These are phyloP conservation scores for Rhysida immarginata DNA, from an alignment of 1,140 invertebrate genomes.

Conservation along the genomic window DNA sequence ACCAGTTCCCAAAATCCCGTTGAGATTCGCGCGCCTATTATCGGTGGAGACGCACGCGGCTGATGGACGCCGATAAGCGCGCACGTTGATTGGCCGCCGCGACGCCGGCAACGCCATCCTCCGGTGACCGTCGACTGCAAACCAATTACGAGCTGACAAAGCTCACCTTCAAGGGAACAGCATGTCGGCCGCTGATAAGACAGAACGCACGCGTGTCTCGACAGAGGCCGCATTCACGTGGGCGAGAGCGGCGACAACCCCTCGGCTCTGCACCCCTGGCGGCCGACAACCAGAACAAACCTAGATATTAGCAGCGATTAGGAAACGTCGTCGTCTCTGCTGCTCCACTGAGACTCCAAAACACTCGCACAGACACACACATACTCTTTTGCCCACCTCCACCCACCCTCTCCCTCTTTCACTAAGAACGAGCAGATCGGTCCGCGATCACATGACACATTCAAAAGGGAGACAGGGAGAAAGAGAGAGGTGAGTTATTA, in stretches of 20 bases:
- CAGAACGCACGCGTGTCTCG: not conserved
- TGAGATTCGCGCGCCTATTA: not conserved
- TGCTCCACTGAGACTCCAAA: too few species aligned
- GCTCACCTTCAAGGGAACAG: not conserved
- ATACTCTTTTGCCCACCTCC: too few species aligned
- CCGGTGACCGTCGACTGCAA: not conserved
- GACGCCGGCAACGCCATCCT: not conserved
- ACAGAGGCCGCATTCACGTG: too few species aligned
- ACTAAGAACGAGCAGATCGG: too few species aligned
- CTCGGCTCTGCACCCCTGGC: not conserved
- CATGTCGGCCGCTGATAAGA: not conserved
- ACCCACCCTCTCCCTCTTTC: too few species aligned
- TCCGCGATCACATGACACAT: too few species aligned
- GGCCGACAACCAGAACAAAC: not conserved
- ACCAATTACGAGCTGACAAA: not conserved
- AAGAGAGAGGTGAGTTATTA: too few species aligned
- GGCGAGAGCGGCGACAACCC: not conserved
- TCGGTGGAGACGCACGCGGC: not conserved
- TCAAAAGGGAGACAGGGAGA: too few species aligned
- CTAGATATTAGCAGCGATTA: not conserved
- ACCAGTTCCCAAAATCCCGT: not conserved
- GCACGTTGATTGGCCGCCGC: not conserved
- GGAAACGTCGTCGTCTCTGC: too few species aligned
- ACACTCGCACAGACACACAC: too few species aligned
- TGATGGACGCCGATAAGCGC: not conserved